Evolutionary conservation across 2,888 invertebrate species (phyloP).

Genomic region (Lomographa bimaculata): DNA sequence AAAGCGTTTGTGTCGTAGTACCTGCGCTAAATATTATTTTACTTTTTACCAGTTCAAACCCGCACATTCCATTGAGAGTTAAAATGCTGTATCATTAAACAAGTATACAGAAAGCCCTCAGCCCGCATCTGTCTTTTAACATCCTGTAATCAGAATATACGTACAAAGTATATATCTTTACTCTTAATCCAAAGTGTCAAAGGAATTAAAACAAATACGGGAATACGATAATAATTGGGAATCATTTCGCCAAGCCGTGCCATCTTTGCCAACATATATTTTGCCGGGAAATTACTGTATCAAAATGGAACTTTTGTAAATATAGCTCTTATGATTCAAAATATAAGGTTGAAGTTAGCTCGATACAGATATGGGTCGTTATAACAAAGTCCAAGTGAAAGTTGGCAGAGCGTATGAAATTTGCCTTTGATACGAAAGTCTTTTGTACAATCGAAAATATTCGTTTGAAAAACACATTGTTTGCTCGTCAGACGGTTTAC

Average conservation of each 20-base stretch:
- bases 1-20: too few species aligned
- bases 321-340: too few species aligned
- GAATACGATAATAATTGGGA: conserved; percentile 43
- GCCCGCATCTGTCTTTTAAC: conserved; percentile 18
- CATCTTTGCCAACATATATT: conserved; percentile 11
- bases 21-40: too few species aligned
- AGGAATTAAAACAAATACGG: conserved; percentile 42
- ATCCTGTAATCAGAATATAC: conserved; percentile 17
- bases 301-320: too few species aligned
- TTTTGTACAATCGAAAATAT: conserved; percentile 24
- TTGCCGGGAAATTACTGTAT: too few species aligned
- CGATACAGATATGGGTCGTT: too few species aligned
- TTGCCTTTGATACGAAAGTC: conserved; percentile 22
- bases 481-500: conserved; percentile 16
- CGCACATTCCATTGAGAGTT: too few species aligned
- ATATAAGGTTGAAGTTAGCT: too few species aligned
- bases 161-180: conserved; percentile 18
- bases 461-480: conserved; percentile 22
- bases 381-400: conserved; percentile 9
- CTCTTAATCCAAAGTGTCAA: conserved; percentile 33
- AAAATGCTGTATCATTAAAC: conserved; percentile 3
- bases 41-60: too few species aligned
- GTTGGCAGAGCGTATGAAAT: conserved; percentile 20
- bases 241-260: conserved; percentile 40
- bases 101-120: conserved; percentile 12